Evolutionary conservation across 1,140 invertebrate genomes (phyloP), one percentile per base, ranked within the genome.

Genomic region (Medauroidea extradentata): DNA sequence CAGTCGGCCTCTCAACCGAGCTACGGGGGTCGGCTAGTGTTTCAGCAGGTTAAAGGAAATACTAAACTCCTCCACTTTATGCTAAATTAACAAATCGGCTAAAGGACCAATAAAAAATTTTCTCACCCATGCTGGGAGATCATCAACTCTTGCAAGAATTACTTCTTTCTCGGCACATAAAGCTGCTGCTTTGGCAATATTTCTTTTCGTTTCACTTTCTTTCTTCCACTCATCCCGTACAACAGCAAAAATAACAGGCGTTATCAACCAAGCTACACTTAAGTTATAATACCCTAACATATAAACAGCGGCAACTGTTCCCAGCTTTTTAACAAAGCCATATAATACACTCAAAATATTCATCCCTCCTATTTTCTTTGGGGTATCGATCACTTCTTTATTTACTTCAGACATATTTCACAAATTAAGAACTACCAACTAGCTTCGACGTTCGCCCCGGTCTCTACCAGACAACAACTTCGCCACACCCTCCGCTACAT

Each of bases 81-180:
- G n/a, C n/a, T n/a, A n/a, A n/a, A n/a, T n/a, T n/a, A n/a, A n/a
- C n/a, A n/a, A n/a, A n/a, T n/a, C n/a, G n/a, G n/a, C n/a, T n/a
- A n/a, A n/a, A n/a, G n/a, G n/a, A n/a, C n/a, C n/a, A 39, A 39
- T 46, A 8, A 46, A 46, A 8, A 16, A 53, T 9, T 21, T 3
- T 29, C 79, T 81, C 73, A 93, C 93, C 94, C 94, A 97, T 16
- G 91, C 89, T 5, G 94, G 93, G 63, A 97, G 76, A 78, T 96
- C 93, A 69, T 93, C 85, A 57, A 96, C 82, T 69, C 88, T 78
- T 2, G 87, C 91, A 44, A 91, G 77, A 55, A 97, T 90, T 21
- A 94, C 83, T 65, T 91, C 87, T 75, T 94, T 93, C 76, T 96
- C 93, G 61, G 88, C 88, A 16, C 84, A 79, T 66, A 87, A 71